Conservation (phyloP, 53 echinoderm and acorn worm species). For the Paracentrotus lividus region DNA sequence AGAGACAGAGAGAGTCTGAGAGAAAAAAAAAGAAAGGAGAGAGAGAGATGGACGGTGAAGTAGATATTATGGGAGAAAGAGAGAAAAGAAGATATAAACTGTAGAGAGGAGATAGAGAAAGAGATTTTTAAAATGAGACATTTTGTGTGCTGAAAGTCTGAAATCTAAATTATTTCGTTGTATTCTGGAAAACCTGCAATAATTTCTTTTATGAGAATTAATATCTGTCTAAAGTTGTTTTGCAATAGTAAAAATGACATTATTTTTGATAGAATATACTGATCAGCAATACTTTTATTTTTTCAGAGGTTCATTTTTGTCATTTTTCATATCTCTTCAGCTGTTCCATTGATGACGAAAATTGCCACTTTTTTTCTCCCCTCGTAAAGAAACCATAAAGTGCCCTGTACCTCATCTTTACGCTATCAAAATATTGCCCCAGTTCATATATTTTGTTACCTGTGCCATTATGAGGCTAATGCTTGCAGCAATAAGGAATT, state of each 20-base stretch:
- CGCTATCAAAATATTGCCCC: conserved; percentile 65
- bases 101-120: too few relatives aligned
- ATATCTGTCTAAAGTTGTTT: too few relatives aligned
- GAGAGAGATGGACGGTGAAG: neutral
- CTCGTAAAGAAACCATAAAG: conserved; percentile 36
- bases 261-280: neutral
- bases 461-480: conserved; percentile 67
- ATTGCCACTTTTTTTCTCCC: conserved; percentile 20
- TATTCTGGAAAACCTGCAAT: too few relatives aligned
- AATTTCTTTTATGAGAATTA: too few relatives aligned
- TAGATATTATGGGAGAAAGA: neutral
- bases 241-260: neutral
- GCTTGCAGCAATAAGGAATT: conserved; percentile 68
- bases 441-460: conserved; percentile 67
- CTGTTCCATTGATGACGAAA: neutral
- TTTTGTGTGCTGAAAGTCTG: too few relatives aligned
- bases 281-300: neutral
- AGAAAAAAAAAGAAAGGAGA: neutral
- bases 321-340: too few relatives aligned
- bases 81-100: too few relatives aligned
- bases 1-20: neutral
- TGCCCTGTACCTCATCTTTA: conserved; percentile 54
- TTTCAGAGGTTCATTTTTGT: neutral
- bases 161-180: too few relatives aligned
- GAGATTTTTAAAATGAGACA: too few relatives aligned